Percentiles rank a stretch among this genome's conserved stretches.
Conservation (phyloP, 2,113 vertebrate species). For the Sebastes fasciatus region DNA sequence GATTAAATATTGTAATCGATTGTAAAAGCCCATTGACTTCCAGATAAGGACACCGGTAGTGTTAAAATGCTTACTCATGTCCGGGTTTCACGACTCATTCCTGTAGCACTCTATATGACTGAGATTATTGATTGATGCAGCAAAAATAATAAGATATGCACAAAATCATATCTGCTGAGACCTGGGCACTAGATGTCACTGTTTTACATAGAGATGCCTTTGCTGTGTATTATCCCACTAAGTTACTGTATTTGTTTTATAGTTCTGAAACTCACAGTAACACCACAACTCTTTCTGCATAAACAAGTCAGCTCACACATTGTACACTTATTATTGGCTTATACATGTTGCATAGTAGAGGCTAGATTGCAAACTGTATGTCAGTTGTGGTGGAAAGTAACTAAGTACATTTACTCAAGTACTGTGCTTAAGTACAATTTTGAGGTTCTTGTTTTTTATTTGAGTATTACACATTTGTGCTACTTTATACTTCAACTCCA, state of each 20-base stretch:
- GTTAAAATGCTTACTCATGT: no score
- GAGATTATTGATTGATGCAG: background rate
- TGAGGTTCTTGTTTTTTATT: no score
- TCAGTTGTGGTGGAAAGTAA: no score
- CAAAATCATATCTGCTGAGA: background rate
- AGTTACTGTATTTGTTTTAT: background rate
- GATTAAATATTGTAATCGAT: no score
- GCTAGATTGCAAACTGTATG: background rate
- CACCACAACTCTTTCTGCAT: background rate
- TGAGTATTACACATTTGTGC: no score
- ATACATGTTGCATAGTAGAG: background rate
- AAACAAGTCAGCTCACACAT: background rate
- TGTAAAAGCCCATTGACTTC: no score
- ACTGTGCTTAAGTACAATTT: no score
- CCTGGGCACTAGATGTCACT: constrained; percentile 50
- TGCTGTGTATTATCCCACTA: background rate
- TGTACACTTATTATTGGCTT: no score
- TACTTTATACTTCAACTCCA: no score
- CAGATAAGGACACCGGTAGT: no score
- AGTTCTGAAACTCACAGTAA: background rate
- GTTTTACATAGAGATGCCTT: constrained; percentile 31
- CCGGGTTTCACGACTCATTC: no score
- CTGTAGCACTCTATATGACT: background rate
- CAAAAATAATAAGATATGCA: background rate
- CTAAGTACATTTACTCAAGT: no score